phyloP scores from a whole-genome alignment of 2,113 vertebrate genomes.

The Crocuta crocuta region DNA sequence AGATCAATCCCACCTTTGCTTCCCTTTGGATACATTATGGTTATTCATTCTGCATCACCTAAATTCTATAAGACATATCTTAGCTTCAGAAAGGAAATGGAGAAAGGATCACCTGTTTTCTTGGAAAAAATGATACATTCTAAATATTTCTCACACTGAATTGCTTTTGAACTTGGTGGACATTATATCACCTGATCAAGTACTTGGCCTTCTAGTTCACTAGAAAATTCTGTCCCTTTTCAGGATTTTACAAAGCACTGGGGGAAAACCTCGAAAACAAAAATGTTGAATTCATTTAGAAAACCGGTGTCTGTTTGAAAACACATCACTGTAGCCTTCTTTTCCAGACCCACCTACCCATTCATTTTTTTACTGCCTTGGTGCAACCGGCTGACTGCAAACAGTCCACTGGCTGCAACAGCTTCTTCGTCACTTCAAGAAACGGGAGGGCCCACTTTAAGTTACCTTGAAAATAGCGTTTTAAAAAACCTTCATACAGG shows the following conservation, averaged over 20 bases:
- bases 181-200: slow-evolving; percentile 50
- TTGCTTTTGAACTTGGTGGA: slow-evolving; percentile 52
- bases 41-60: slow-evolving; percentile 91
- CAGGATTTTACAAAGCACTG: slow-evolving; percentile 59
- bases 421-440: slow-evolving; percentile 74
- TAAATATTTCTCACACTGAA: slow-evolving; percentile 59
- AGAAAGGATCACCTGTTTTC: slow-evolving; percentile 62
- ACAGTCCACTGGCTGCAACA: slow-evolving; percentile 9
- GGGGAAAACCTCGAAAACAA: slow-evolving; percentile 18
- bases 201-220: slow-evolving; percentile 72
- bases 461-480: not conserved
- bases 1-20: slow-evolving; percentile 94
- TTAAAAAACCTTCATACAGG: not conserved
- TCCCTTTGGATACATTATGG: slow-evolving; percentile 91
- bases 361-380: slow-evolving; percentile 53
- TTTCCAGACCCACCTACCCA: slow-evolving; percentile 47
- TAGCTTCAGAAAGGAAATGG: slow-evolving; percentile 68
- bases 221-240: not conserved
- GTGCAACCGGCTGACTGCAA: slow-evolving; percentile 63
- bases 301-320: slow-evolving; percentile 54
- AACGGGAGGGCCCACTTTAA: slow-evolving; percentile 31
- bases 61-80: slow-evolving; percentile 84
- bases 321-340: slow-evolving; percentile 52
- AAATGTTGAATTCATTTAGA: slow-evolving; percentile 57
- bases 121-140: slow-evolving; percentile 47